Evolutionary conservation across 2,888 invertebrate genomes (phyloP).

Genomic region (Meghimatium bilineatum): DNA sequence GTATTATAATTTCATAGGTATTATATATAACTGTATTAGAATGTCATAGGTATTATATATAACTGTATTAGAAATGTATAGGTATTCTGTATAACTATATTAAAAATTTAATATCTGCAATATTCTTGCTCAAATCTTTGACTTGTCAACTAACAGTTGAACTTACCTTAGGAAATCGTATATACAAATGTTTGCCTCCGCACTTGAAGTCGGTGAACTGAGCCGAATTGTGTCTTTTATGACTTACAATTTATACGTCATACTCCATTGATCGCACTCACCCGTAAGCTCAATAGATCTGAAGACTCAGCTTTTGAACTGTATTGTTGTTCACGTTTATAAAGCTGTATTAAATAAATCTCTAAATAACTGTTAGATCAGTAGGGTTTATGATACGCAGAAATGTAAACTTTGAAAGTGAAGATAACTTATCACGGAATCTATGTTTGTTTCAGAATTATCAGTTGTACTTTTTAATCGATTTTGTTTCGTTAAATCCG

Average conservation of each 20-base stretch:
- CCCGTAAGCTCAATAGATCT: neutral
- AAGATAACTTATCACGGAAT: neutral
- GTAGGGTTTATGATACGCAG: neutral
- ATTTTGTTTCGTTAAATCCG: neutral
- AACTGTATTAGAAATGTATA: no score
- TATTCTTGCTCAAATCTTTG: no score
- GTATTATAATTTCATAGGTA: no score
- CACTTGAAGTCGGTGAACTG: neutral
- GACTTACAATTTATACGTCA: neutral
- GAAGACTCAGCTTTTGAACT: neutral
- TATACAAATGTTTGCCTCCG: no score
- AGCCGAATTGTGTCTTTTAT: neutral
- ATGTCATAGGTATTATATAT: no score
- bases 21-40: no score
- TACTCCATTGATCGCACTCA: neutral
- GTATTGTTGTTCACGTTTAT: no score
- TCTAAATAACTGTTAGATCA: neutral
- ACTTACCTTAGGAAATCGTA: no score
- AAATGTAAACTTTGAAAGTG: neutral
- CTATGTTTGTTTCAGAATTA: neutral
- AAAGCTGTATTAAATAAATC: neutral
- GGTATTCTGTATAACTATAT: no score
- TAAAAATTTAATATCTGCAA: no score
- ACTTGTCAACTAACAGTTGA: no score
- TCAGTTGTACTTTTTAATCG: neutral